Base-by-base conservation (phyloP, 2,113 vertebrate species). In the Sialia sialis region DNA sequence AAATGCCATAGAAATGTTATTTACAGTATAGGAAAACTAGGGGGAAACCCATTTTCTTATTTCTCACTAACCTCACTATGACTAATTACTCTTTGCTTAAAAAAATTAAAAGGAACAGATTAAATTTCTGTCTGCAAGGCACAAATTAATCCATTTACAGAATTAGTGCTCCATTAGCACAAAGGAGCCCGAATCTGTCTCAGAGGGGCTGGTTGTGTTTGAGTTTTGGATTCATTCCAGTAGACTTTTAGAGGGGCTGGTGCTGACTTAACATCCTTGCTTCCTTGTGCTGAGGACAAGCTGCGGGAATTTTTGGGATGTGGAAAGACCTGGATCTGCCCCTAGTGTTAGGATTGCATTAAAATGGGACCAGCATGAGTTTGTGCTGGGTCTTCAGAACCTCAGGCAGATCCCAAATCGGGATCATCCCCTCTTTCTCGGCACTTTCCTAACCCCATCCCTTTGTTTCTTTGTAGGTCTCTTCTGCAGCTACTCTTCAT, bases 131-230 rank as follows among this genome's bases (percentile, higher is more conserved):
- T 95, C 93, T 87, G 95, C 93, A 68, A 94, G 91, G 91, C 95
- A 97, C 90, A 96, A 97, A 98, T 97, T 97, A 97, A 94, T 97
- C 96, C 96, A 91, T 98, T 98, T 97, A 95, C 95, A 93, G 97
- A 98, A 96, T 96, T 95, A 96, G 97, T 94, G 95, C 96, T 96
- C 96, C 94, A 97, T 97, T 98, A 98, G 97, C 83, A 85, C 96
- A 41, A 67, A 67, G 95, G 95, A 96, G 93, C 95, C 90, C 87
- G 52, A 48, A 69, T 94, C 91, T 21, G 78, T 96, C 95, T 98
- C 97, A 44, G 91, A 94, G 96, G 96, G 94, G 92, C 85, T 72
- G 93, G 90, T 52, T 84, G 90, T 75, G 3, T 89, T 96, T 92
- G 94, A 92, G 79, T 93, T 97, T 94, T 98, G 97, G 97, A 97